Conservation (phyloP, 35 echinoderm and acorn worm genomes). For the Strongylocentrotus purpuratus region DNA sequence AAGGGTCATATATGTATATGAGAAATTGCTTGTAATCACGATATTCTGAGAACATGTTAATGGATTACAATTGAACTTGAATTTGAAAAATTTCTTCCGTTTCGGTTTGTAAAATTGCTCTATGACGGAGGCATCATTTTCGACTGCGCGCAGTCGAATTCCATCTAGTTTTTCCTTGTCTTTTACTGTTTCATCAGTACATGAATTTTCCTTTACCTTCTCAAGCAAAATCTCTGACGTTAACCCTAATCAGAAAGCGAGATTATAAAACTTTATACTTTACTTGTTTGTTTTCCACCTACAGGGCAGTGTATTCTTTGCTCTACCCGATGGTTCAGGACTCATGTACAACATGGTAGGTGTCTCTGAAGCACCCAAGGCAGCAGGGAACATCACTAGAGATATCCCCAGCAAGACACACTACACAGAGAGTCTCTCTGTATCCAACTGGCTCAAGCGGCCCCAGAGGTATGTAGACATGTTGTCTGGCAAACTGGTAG, state of each 20-base stretch:
- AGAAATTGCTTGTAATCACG: too few species aligned
- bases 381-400: constrained; percentile 86
- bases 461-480: constrained; percentile 80
- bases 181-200: too few species aligned
- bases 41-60: too few species aligned
- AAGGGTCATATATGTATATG: too few species aligned
- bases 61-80: too few species aligned
- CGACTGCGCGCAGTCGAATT: too few species aligned
- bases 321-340: constrained; percentile 95
- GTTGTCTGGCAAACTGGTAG: not conserved
- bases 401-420: constrained; percentile 98
- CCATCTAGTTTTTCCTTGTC: too few species aligned
- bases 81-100: too few species aligned
- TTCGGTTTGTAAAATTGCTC: too few species aligned
- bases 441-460: constrained; percentile 98
- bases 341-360: constrained; percentile 94
- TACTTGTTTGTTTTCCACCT: not conserved
- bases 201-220: too few species aligned
- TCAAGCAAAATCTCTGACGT: too few species aligned
- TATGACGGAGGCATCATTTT: too few species aligned
- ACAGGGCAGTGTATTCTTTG: constrained; percentile 97
- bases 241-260: not conserved
- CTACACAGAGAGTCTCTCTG: constrained; percentile 87
- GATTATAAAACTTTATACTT: not conserved
- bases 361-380: constrained; percentile 91